Conservation (phyloP, 2,888 invertebrate species). For the Patella caerulea region DNA sequence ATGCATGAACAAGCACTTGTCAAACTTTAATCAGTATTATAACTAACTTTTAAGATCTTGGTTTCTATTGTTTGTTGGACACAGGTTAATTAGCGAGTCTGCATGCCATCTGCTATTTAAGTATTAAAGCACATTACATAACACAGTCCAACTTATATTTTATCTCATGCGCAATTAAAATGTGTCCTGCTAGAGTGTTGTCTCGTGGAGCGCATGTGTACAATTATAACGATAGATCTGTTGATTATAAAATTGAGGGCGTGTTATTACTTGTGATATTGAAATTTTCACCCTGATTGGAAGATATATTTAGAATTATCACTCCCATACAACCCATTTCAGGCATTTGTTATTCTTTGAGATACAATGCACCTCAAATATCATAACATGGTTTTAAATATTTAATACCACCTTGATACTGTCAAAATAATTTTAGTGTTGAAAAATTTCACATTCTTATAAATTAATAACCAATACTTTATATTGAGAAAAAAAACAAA, state of each 20-base stretch:
- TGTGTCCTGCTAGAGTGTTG: neutral
- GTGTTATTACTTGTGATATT: constrained; percentile 12
- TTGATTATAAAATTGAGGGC: constrained; percentile 7
- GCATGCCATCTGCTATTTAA: constrained; percentile 10
- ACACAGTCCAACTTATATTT: constrained; percentile 2
- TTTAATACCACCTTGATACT: neutral
- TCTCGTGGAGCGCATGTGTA: constrained; percentile 5
- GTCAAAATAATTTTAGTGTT: too few species aligned
- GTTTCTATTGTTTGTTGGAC: neutral
- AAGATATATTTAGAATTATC: constrained; percentile 8
- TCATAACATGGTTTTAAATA: constrained; percentile 9
- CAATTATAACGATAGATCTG: constrained; percentile 9
- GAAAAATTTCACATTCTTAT: too few species aligned
- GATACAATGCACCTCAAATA: constrained; percentile 2
- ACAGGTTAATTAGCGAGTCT: constrained; percentile 6
- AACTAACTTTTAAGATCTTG: neutral
- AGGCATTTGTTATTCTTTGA: neutral
- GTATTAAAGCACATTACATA: constrained; percentile 7
- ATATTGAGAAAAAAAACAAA: too few species aligned
- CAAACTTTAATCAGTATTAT: constrained; percentile 6
- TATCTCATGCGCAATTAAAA: constrained; percentile 1
- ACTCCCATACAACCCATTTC: neutral
- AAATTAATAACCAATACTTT: too few species aligned
- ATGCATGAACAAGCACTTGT: constrained; percentile 10
- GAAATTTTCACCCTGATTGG: constrained; percentile 11